Evolutionary conservation across 2,797 vertebrate species (phyloP).

Genomic region (Coranthus polyacanthus): DNA sequence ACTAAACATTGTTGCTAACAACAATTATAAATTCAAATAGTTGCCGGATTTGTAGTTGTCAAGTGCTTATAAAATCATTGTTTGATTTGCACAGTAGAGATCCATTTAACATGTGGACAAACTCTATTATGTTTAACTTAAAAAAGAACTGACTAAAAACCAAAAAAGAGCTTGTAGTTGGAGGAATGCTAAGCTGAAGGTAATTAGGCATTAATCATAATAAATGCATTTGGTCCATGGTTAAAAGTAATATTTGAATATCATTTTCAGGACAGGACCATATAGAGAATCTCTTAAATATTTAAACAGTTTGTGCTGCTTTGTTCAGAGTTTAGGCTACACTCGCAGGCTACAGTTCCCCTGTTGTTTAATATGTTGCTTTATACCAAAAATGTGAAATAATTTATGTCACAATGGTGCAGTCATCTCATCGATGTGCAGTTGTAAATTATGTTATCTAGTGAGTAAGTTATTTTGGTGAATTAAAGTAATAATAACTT

Average conservation of each 20-base stretch:
- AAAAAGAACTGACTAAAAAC: too few relatives aligned
- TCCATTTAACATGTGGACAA: not conserved
- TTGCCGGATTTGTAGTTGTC: constrained; percentile 15
- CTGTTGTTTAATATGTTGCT: constrained; percentile 40
- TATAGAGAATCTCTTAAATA: not conserved
- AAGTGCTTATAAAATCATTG: not conserved
- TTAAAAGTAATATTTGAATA: not conserved
- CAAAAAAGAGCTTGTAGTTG: too few relatives aligned
- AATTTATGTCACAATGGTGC: constrained; percentile 49
- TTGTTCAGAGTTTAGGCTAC: constrained; percentile 23
- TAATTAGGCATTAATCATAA: too few relatives aligned
- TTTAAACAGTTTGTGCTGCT: constrained; percentile 15
- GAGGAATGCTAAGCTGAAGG: too few relatives aligned
- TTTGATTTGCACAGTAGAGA: not conserved
- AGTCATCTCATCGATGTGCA: constrained; percentile 49
- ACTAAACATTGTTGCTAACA: not conserved
- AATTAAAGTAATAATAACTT: constrained; percentile 68
- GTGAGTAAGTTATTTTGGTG: constrained; percentile 49
- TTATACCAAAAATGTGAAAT: constrained; percentile 72
- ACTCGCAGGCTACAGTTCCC: constrained; percentile 14
- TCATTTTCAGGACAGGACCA: not conserved
- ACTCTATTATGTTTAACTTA: too few relatives aligned
- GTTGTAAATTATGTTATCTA: constrained; percentile 52
- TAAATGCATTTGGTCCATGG: too few relatives aligned
- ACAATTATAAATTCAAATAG: not conserved